Conservation (phyloP, 1,140 invertebrate species). For the Sminthurides bifidus region DNA sequence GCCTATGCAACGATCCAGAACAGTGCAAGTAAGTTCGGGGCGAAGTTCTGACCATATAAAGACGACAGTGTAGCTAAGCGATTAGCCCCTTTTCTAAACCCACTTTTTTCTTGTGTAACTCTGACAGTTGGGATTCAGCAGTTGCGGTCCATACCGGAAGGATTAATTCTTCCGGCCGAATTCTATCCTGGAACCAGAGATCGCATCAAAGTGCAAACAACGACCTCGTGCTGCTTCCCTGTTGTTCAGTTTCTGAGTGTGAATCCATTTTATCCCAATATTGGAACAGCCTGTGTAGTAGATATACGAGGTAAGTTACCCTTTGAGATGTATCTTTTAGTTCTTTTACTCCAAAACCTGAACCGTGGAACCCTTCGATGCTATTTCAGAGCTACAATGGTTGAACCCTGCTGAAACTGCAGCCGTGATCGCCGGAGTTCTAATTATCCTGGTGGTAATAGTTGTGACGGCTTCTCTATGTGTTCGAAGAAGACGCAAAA, state of each 20-base stretch:
- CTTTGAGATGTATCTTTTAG: background rate
- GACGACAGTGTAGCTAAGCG: background rate
- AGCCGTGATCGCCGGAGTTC: slow-evolving; percentile 14
- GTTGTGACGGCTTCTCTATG: slow-evolving; percentile 10
- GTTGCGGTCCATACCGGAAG: slow-evolving; percentile 16
- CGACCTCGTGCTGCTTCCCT: slow-evolving; percentile 20
- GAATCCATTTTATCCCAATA: slow-evolving; percentile 1
- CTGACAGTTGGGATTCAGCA: slow-evolving; percentile 1
- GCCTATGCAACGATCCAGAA: slow-evolving; percentile 24
- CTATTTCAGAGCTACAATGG: slow-evolving; percentile 19
- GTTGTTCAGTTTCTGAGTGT: slow-evolving; percentile 16
- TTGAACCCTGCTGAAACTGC: slow-evolving; percentile 27
- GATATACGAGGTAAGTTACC: slow-evolving; percentile 21
- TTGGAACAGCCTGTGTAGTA: slow-evolving; percentile 13
- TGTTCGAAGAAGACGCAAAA: slow-evolving; percentile 7
- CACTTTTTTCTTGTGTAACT: slow-evolving; percentile 4
- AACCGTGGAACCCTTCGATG: background rate
- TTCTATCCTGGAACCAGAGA: slow-evolving; percentile 12
- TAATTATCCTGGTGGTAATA: slow-evolving; percentile 18
- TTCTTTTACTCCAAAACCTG: background rate
- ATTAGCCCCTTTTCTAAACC: background rate
- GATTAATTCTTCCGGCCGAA: slow-evolving; percentile 9
- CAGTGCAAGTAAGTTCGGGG: background rate
- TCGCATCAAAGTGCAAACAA: slow-evolving; percentile 18
- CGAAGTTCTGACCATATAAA: background rate